Conservation (phyloP, 2,113 vertebrate species). For the Ibidorhyncha struthersii region DNA sequence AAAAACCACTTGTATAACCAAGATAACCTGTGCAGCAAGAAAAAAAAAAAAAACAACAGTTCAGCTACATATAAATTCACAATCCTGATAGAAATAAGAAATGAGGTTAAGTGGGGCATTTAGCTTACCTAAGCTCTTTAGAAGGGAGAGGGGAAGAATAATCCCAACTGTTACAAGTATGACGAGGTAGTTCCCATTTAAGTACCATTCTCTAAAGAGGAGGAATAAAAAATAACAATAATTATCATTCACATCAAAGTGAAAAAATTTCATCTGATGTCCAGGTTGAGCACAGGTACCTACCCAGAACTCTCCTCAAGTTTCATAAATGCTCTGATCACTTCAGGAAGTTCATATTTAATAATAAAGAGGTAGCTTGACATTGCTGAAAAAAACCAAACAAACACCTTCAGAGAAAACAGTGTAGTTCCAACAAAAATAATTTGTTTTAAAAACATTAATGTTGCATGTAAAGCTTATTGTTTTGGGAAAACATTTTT, state of each 20-base stretch:
- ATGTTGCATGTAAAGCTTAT: not conserved
- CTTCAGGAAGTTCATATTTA: conserved; percentile 97
- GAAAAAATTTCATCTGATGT: not conserved
- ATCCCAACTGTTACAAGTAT: conserved; percentile 90
- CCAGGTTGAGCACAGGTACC: not conserved
- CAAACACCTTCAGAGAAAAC: not conserved
- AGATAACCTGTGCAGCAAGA: conserved; percentile 85
- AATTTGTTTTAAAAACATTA: not conserved
- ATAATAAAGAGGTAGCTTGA: conserved; percentile 99
- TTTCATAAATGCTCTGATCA: conserved; percentile 89
- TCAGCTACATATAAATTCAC: conserved; percentile 12
- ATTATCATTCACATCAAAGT: not conserved
- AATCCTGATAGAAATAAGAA: not conserved
- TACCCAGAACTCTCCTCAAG: conserved; percentile 91
- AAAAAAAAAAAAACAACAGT: conserved; percentile 18
- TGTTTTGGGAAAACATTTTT: not conserved
- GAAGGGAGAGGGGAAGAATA: conserved; percentile 93
- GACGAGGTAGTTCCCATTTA: conserved; percentile 95
- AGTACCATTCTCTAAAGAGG: conserved; percentile 90
- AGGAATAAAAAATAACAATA: not conserved
- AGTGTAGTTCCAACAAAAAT: not conserved
- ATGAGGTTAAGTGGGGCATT: not conserved
- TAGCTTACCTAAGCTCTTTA: conserved; percentile 93
- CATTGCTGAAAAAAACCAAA: conserved; percentile 85
- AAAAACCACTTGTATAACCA: conserved; percentile 97